Base-by-base conservation (phyloP, 2,888 invertebrate genomes). In the Troglohyphantes excavatus region DNA sequence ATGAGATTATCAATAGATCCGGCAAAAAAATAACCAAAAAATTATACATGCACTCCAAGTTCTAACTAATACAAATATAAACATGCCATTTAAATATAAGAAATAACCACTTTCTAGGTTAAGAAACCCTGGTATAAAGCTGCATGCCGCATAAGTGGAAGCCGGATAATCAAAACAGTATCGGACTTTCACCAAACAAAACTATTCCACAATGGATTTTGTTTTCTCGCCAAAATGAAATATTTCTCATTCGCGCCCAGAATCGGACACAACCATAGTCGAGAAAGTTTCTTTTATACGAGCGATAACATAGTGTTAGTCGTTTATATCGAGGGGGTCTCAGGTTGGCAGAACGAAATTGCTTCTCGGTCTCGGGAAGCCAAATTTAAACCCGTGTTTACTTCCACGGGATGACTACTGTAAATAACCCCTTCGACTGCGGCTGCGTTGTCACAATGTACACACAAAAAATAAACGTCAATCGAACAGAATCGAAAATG, bases 311-410 rank as follows among this genome's bases (percentile, higher is more conserved):
- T 68, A n/a, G 17, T n/a, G n/a, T n/a, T n/a, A 81, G 82, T 70
- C 82, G 61, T 82, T 82, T 82, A 70, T 82, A 82, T n/a, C 59
- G 70, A 68, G 78, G n/a, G 23, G 43, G n/a, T n/a, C 78, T 65
- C 27, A 65, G 61, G 39, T 63, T 78, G 23, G 21, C 78, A 63
- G 39, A 78, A 78, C 61, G 65, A 33, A 78, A 78, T 78, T 65
- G 78, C 78, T 63, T 78, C 43, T 78, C 53, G 75, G 75, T 59
- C 65, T 78, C 65, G 26, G 33, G 29, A 26, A 61, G 43, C 27
- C 17, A 43, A 63, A 78, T 53, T n/a, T 78, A 65, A 33, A 63
- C 65, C 39, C 21, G 21, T 78, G 65, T 23, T 63, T 39, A 63
- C 61, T 26, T 23, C 26, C 7, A 26, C 17, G 17, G 39, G 23